Percentiles rank a stretch among this genome's conserved stretches.
These are phyloP conservation scores for Ia io DNA, from an alignment of 2,113 vertebrate genomes.

Conservation along the genomic window DNA sequence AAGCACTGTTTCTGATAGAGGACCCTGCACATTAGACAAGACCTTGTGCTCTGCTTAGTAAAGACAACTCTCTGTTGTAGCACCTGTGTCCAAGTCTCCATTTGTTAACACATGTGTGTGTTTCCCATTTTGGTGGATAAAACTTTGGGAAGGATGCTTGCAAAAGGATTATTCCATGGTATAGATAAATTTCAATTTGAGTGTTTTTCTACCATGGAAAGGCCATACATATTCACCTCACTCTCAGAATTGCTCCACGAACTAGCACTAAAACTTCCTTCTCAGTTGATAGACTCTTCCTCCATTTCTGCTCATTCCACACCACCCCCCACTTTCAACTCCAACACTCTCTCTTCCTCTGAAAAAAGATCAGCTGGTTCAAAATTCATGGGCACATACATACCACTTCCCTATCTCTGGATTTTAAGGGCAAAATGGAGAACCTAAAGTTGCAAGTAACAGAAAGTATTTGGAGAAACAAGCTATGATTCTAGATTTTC, in stretches of 20 bases:
- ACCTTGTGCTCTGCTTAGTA: slow-evolving; percentile 78
- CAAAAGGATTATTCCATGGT: slow-evolving; percentile 41
- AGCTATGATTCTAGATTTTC: slow-evolving; percentile 47
- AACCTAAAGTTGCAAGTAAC: slow-evolving; percentile 37
- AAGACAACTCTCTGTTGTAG: slow-evolving; percentile 79
- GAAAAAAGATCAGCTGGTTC: slow-evolving; percentile 38
- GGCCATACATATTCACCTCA: background rate
- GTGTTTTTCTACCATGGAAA: background rate
- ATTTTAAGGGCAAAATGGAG: slow-evolving; percentile 51
- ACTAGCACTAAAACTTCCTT: background rate
- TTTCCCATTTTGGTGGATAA: slow-evolving; percentile 64
- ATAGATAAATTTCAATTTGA: slow-evolving; percentile 45
- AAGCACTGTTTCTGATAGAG: slow-evolving; percentile 79
- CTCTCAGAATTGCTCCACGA: slow-evolving; percentile 34
- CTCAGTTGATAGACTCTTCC: background rate
- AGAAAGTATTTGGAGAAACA: slow-evolving; percentile 56
- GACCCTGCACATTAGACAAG: slow-evolving; percentile 76
- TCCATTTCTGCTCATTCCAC: background rate
- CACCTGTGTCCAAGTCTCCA: slow-evolving; percentile 82
- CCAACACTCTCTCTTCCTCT: background rate
- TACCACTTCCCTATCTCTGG: background rate
- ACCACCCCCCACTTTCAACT: background rate
- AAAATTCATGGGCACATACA: background rate
- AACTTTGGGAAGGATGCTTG: slow-evolving; percentile 60
- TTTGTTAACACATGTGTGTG: slow-evolving; percentile 77